Base-by-base conservation (phyloP, 1,140 invertebrate species). In the Luehdorfia chinensis region DNA sequence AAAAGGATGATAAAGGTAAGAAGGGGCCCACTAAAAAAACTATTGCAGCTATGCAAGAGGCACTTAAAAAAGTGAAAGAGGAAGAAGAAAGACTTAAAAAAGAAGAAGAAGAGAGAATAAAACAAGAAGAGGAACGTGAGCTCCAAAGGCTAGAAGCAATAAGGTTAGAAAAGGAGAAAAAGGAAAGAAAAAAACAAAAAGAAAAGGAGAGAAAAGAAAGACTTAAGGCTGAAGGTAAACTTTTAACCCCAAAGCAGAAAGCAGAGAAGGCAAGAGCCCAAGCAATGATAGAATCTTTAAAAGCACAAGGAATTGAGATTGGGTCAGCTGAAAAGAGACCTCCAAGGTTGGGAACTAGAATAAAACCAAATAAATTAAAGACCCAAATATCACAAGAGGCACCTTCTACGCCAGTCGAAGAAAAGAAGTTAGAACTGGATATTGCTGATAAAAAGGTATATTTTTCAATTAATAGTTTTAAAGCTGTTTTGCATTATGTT, bases 141-240 rank as follows among this genome's bases (percentile, higher is more conserved):
- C 86, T 87, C 39, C 90, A 90, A 15, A 90, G 93, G 36, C 83
- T 93, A 47, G 94, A 96, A 87, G 91, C 94, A 50, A 72, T 95
- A 23, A 90, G 92, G 52, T 78, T 95, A 52, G 95, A 97, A 77
- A 92, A 95, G 76, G 97, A 96, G 83, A 90, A 91, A 43, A 97
- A 97, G 75, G 94, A 97, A 63, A 92, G 91, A 54, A 97, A 97
- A 72, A 99, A 98, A 72, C 91, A 95, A 63, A 97, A 97, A 71
- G 96, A 98, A 88, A 98, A 98, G 64, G 97, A 98, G 71, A 91
- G 94, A 48, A 96, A 95, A 83, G 96, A 97, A 75, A 90, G 95
- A 69, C 84, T 98, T 23, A 98, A 98, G 78, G 95, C 94, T 13
- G 97, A 99, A 88, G 97, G 98, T 1, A 98, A 97, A 88, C 87